Base-by-base conservation (phyloP, 2,113 vertebrate species). In the Struthidea cinerea region DNA sequence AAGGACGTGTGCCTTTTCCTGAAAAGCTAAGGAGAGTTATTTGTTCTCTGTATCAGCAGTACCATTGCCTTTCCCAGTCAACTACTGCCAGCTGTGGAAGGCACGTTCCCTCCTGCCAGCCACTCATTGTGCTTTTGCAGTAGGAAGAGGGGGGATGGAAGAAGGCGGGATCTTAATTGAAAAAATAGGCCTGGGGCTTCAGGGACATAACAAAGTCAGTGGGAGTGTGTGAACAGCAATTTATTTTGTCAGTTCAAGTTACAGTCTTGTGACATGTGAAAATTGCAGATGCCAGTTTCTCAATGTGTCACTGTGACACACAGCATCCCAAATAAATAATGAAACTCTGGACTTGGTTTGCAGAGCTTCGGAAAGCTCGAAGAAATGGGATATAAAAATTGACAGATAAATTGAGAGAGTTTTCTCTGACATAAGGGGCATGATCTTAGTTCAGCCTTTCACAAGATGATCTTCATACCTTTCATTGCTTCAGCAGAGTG, bases 171-270 rank as follows among this genome's bases (percentile, higher is more conserved):
- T 95, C 91, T 97, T 96, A 91, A 92, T 97, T 96, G 91, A 97
- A 96, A 96, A 93, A 96, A 96, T 94, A 96, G 96, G 95, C 79
- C 79, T 69, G 92, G 55, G 53, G 95, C 96, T 83, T 89, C 92
- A 52, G 78, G 94, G 84, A 97, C 90, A 87, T 84, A 81, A 87
- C 83, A 97, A 93, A 97, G 91, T 96, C 93, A 97, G 77, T 89
- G 69, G 90, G 95, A 93, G 96, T 95, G 92, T 89, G 65, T 77
- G 73, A 73, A 89, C 63, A 70, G 91, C 93, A 97, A 93, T 96
- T 96, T 89, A 95, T 90, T 97, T 92, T 96, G 63, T 95, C 90
- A 96, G 90, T 83, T 96, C 94, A 95, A 92, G 75, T 90, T 95
- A 83, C 92, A 92, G 93, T 97, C 87, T 70, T 91, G 93, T 91